phyloP scores from a whole-genome alignment of 1,140 invertebrate genomes.

The Aethina tumida region DNA sequence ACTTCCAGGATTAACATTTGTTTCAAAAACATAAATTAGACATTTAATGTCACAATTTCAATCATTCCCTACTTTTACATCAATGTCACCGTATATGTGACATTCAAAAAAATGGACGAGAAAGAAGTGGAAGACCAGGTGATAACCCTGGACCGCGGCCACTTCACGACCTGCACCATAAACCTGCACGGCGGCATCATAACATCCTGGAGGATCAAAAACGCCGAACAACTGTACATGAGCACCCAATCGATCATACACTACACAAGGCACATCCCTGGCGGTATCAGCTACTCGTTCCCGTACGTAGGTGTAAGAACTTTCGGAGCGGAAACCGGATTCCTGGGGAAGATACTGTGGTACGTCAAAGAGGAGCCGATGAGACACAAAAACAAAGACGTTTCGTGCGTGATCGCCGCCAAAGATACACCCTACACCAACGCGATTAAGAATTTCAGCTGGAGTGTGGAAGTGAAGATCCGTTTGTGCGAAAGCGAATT shows the following conservation, averaged over 20 bases:
- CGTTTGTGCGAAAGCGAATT: no score
- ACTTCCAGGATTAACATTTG: no score
- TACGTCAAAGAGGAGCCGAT: conserved; percentile 13
- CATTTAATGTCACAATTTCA: no score
- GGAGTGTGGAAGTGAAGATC: no score
- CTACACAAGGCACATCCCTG: conserved; percentile 9
- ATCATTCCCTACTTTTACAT: no score
- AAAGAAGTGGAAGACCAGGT: conserved; percentile 2
- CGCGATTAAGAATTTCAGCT: no score
- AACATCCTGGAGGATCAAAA: conserved; percentile 21
- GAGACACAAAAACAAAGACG: conserved; percentile 8
- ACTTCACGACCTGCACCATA: conserved; percentile 21
- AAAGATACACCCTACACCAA: not conserved
- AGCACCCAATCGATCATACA: no score
- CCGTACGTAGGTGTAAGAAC: conserved; percentile 15
- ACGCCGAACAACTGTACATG: conserved; percentile 23
- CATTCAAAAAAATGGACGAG: not conserved
- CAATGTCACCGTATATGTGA: no score
- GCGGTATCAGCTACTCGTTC: conserved; percentile 20
- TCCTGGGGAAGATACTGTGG: conserved; percentile 19
- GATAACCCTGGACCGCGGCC: conserved; percentile 17
- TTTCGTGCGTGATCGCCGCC: conserved; percentile 3
- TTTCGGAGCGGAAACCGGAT: conserved; percentile 20
- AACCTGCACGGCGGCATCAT: conserved; percentile 24
- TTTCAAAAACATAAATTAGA: no score